Conservation (phyloP, 2,797 vertebrate genomes). For the Emydoidea blandingii region DNA sequence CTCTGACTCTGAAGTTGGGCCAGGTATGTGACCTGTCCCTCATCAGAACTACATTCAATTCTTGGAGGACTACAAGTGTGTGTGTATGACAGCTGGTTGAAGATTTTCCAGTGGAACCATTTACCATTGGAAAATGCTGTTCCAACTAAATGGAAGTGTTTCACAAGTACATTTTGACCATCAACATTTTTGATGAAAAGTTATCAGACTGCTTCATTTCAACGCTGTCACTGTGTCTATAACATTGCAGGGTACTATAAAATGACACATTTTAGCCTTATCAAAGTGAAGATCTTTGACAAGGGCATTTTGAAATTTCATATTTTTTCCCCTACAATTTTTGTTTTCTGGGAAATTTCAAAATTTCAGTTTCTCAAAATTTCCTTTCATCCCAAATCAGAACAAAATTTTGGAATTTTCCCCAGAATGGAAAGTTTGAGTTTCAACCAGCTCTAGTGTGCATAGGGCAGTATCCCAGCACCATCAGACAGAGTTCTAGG, state of each 20-base stretch:
- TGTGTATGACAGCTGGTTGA: not conserved
- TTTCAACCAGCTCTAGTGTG: not conserved
- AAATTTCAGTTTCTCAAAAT: not conserved
- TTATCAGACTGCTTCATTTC: not conserved
- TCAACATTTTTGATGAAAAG: too few relatives aligned
- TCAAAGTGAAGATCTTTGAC: not conserved
- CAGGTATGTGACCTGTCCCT: not conserved
- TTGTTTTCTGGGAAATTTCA: not conserved
- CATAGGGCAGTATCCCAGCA: fast-evolving
- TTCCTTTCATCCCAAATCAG: not conserved
- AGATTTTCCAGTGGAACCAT: constrained; percentile 24
- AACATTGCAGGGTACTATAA: too few relatives aligned
- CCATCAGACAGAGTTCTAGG: not conserved
- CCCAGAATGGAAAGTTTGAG: not conserved
- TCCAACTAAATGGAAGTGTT: not conserved
- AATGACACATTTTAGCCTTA: not conserved
- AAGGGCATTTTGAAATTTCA: not conserved
- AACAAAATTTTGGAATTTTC: not conserved
- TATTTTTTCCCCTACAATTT: not conserved
- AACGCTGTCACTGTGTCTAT: too few relatives aligned
- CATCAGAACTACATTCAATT: not conserved
- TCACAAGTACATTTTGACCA: not conserved
- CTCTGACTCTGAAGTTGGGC: not conserved
- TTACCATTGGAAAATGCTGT: constrained; percentile 13
- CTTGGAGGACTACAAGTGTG: not conserved